Evolutionary conservation across 2,797 vertebrate genomes (phyloP), one percentile per base, ranked within the genome.

Genomic region (Bovichtus diacanthus): DNA sequence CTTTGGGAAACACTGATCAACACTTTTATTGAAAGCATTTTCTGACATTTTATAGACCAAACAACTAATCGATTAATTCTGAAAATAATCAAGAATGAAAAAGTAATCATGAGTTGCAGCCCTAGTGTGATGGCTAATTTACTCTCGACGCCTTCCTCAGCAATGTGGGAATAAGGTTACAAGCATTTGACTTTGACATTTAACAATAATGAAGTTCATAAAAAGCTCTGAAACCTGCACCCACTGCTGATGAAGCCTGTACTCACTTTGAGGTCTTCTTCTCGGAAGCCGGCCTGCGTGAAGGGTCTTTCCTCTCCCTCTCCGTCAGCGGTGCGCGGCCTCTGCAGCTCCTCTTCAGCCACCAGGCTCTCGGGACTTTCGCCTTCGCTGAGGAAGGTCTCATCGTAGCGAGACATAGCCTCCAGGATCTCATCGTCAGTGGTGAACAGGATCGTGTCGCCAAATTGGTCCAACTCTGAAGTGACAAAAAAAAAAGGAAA

Each of bases 361-460:
- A 84, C 93, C 76, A 92, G 86, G 16, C 73, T 81, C 65, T 90
- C 91, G 0, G 84, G 76, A 55, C 88, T 84, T 74, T 95, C 95
- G 16, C 67, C 70, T 29, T 96, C 96, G 63, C 92, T 70, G 7
- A 95, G 90, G 66, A 97, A 97, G 0, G 94, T 97, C 82, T 96
- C 95, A 72, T 99, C 98, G 0, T 93, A 96, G 41, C 90, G 95
- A 73, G 96, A 98, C 87, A 99, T 95, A 21, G 97, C 97, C 90
- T 99, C 98, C 38, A 99, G 93, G 84, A 99, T 98, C 25, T 97
- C 96, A 9, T 99, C 98, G 2, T 99, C 98, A 0, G 94, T 98
- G 1, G 98, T 99, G 93, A 99, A 99, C 56, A 99, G 83, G 85
- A 99, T 99, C 0, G 97, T 99, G 85, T 99, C 98, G 0, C 98